Percentiles rank a stretch among this genome's conserved stretches.
Conservation (phyloP, 2,888 invertebrate species). For the Lepidocyrtoides sp. region DNA sequence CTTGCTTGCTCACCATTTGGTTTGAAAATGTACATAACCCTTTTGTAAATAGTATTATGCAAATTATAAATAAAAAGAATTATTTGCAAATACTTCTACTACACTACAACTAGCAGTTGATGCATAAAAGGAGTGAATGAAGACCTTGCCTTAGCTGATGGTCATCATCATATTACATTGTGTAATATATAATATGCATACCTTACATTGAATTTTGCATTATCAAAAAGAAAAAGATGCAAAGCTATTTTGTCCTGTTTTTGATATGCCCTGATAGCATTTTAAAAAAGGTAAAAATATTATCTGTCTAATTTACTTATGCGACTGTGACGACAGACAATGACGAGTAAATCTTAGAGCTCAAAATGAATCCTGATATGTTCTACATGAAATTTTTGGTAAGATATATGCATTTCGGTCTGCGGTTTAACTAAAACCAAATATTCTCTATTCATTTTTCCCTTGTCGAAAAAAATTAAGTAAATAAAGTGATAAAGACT, state of each 20-base stretch:
- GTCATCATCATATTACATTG: too few relatives aligned
- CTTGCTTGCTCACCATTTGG: background rate
- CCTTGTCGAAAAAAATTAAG: background rate
- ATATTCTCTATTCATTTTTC: background rate
- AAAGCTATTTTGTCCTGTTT: too few relatives aligned
- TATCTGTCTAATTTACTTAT: background rate
- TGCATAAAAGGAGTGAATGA: conserved; percentile 6
- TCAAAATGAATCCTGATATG: background rate
- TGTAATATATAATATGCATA: too few relatives aligned
- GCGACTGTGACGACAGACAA: background rate
- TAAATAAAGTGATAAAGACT: background rate
- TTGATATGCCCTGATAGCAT: background rate
- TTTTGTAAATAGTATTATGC: conserved; percentile 4
- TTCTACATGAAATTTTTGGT: background rate
- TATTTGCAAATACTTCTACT: background rate
- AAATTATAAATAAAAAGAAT: conserved; percentile 12
- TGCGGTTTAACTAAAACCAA: background rate
- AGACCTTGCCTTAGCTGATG: conserved; percentile 43
- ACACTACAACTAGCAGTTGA: background rate
- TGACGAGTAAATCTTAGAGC: background rate
- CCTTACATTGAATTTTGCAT: too few relatives aligned
- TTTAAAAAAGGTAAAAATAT: conserved; percentile 11
- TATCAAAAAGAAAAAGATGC: too few relatives aligned
- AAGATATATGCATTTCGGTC: conserved; percentile 5
- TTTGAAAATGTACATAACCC: background rate